phyloP scores from a whole-genome alignment of 2,113 vertebrate genomes.

The Aix galericulata region DNA sequence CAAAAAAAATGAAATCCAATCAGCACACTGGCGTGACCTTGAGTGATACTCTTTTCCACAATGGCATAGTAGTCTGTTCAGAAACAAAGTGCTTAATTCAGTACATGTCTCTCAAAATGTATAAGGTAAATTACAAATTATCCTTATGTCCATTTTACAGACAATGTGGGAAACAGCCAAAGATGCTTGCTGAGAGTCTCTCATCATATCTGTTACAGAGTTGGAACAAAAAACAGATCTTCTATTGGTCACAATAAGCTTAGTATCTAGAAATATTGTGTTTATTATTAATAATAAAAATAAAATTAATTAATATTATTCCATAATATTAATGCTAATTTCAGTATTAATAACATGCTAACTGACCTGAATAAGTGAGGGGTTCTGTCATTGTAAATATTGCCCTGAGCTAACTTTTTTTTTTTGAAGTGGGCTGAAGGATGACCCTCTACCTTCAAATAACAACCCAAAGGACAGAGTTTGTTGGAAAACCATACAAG shows the following conservation, averaged over 20 bases:
- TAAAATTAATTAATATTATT: neutral
- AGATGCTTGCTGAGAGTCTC: neutral
- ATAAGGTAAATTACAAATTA: neutral
- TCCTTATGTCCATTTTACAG: neutral
- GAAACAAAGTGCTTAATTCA: neutral
- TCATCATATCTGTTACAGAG: neutral
- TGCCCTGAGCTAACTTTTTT: neutral
- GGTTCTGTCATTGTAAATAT: neutral
- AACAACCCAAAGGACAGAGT: neutral
- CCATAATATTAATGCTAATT: neutral
- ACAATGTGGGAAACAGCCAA: neutral
- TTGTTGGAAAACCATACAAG: neutral
- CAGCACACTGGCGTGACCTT: neutral
- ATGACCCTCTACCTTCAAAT: neutral
- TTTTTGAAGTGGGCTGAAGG: neutral
- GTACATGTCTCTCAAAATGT: neutral
- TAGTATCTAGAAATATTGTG: neutral
- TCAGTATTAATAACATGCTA: neutral
- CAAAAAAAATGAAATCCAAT: neutral
- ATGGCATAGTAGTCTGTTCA: neutral
- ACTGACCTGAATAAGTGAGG: neutral
- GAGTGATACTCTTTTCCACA: neutral
- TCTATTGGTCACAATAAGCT: neutral
- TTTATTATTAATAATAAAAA: neutral
- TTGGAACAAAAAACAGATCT: neutral